Evolutionary conservation across 1,140 invertebrate species (phyloP).

Genomic region (Drosophila ambigua): DNA sequence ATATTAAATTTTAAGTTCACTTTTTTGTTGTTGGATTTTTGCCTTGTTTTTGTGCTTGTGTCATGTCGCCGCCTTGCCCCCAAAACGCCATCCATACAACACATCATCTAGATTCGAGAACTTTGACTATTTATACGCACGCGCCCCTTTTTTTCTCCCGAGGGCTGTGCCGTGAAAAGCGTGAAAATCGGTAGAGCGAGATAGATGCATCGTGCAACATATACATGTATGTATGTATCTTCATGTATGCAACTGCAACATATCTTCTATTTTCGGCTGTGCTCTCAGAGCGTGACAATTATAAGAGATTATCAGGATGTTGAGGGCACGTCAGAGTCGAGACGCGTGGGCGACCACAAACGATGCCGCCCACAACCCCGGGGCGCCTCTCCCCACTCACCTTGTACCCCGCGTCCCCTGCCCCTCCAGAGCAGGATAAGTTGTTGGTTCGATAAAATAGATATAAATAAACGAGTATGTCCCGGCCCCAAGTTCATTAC

Average conservation of each 20-base stretch:
- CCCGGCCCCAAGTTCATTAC: slow-evolving; percentile 64
- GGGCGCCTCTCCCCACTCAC: not conserved
- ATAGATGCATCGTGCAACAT: slow-evolving; percentile 21
- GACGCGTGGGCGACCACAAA: slow-evolving; percentile 72
- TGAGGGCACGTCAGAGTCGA: slow-evolving; percentile 52
- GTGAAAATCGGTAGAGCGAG: slow-evolving; percentile 41
- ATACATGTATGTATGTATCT: slow-evolving; percentile 14
- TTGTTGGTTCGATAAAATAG: slow-evolving; percentile 69
- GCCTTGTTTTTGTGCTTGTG: slow-evolving; percentile 9
- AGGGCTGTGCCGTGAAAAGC: slow-evolving; percentile 32
- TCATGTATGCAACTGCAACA: slow-evolving; percentile 40
- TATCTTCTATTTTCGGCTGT: slow-evolving; percentile 62
- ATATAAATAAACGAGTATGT: slow-evolving; percentile 40
- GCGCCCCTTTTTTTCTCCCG: slow-evolving; percentile 46
- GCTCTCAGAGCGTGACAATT: slow-evolving; percentile 70
- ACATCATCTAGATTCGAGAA: slow-evolving; percentile 47
- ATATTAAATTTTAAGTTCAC: slow-evolving; percentile 45
- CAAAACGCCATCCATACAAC: slow-evolving; percentile 62
- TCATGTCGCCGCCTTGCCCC: slow-evolving; percentile 59
- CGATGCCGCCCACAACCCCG: slow-evolving; percentile 38
- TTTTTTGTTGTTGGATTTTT: slow-evolving; percentile 8
- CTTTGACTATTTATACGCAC: slow-evolving; percentile 64
- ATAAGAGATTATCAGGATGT: slow-evolving; percentile 64
- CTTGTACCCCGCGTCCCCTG: not conserved
- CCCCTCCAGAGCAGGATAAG: not conserved